Conservation (phyloP, 2,888 invertebrate species). For the Netelia fuscicornis region DNA sequence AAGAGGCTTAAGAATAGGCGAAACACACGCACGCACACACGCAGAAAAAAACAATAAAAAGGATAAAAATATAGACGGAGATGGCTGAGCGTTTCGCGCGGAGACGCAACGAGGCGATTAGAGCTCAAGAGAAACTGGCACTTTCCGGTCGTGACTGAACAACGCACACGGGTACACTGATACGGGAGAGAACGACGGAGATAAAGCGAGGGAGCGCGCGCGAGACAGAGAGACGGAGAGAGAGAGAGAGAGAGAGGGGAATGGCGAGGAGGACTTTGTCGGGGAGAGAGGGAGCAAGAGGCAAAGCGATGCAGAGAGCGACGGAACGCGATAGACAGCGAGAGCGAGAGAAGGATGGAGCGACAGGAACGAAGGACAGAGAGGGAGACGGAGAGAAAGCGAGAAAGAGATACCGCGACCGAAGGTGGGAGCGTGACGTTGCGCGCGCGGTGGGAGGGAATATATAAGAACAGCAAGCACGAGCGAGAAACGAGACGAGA, state of each 20-base stretch:
- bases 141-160: conserved; percentile 81
- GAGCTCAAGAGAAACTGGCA: conserved; percentile 82
- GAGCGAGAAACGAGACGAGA: conserved; percentile 61
- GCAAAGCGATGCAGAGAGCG: conserved; percentile 49
- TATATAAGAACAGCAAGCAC: conserved; percentile 63
- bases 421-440: conserved; percentile 68
- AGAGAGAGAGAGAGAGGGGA: conserved; percentile 5
- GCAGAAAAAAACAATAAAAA: conserved; percentile 21
- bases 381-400: conserved; percentile 43
- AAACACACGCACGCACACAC: background rate
- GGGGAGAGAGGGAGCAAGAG: conserved; percentile 21
- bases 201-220: conserved; percentile 65
- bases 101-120: conserved; percentile 79
- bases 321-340: conserved; percentile 48
- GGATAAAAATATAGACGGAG: conserved; percentile 1
- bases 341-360: conserved; percentile 38
- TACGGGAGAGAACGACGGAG: conserved; percentile 67
- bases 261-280: conserved; percentile 50
- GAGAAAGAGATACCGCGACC: conserved; percentile 42
- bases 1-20: background rate
- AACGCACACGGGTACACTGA: conserved; percentile 72
- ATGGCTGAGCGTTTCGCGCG: conserved; percentile 67
- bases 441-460: conserved; percentile 66
- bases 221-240: conserved; percentile 31
- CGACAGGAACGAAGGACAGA: conserved; percentile 29